A percentile compares a stretch with the other conserved stretches of the same genome.
These are phyloP conservation scores for Drosophila dunni DNA, from an alignment of 1,140 invertebrate genomes.

Conservation along the genomic window DNA sequence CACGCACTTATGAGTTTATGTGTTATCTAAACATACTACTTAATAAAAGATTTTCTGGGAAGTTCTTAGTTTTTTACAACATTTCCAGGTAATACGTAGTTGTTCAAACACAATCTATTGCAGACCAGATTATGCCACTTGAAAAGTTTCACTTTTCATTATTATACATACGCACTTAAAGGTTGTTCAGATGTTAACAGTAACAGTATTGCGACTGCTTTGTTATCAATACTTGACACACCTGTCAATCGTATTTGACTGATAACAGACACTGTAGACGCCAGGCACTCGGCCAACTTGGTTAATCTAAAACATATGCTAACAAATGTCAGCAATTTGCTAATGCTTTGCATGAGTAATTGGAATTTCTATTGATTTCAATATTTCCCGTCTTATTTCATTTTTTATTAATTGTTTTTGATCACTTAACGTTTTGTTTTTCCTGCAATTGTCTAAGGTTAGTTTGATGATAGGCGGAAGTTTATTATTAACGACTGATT, in stretches of 20 bases:
- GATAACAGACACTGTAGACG: conserved; percentile 10
- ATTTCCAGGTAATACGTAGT: neutral
- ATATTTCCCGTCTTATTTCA: neutral
- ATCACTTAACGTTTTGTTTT: neutral
- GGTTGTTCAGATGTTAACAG: neutral
- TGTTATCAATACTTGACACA: conserved; percentile 5
- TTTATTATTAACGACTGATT: neutral
- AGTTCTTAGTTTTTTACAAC: no score
- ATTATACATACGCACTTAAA: neutral
- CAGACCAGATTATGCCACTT: conserved; percentile 3
- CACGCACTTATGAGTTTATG: neutral
- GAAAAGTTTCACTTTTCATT: conserved; percentile 19
- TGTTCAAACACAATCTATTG: neutral
- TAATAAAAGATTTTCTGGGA: neutral
- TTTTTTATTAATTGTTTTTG: neutral
- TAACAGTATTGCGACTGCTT: neutral
- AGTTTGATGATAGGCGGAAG: conserved; percentile 13
- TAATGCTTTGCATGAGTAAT: conserved; percentile 4
- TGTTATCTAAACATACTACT: no score
- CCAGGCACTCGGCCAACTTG: neutral
- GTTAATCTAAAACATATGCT: neutral
- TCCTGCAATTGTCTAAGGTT: conserved; percentile 7
- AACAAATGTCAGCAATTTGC: conserved; percentile 3
- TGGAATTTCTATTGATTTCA: neutral
- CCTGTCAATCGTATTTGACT: conserved; percentile 7